Conservation (phyloP, 2,797 vertebrate genomes). For the Presbytis comata region DNA sequence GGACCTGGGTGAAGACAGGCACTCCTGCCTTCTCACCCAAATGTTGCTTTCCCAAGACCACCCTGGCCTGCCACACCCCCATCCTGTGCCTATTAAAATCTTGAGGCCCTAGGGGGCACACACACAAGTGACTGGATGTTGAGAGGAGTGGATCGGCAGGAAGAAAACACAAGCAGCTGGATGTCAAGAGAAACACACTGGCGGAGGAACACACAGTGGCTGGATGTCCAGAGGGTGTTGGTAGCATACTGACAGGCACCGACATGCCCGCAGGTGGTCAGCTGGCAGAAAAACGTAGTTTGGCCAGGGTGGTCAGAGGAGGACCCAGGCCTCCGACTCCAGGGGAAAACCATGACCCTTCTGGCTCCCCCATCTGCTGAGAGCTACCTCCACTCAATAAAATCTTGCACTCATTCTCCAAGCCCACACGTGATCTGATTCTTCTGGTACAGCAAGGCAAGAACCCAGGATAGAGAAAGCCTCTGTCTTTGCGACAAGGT, state of each 20-base stretch:
- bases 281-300: no score
- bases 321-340: neutral
- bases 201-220: no score
- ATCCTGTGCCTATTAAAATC: no score
- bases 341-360: neutral
- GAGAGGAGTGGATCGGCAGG: rapidly evolving
- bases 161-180: no score
- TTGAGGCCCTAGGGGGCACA: no score
- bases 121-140: no score
- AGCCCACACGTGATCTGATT: neutral
- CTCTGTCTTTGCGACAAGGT: neutral
- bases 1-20: neutral
- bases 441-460: neutral
- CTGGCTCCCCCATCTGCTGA: neutral
- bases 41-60: neutral
- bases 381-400: neutral
- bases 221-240: no score
- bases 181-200: no score
- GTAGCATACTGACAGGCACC: no score
- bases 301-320: neutral
- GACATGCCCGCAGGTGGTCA: no score
- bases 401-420: neutral
- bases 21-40: neutral
- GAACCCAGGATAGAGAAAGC: neutral
- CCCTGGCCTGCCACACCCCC: no score